phyloP scores from a whole-genome alignment of 2,888 invertebrate species.

The Epirrhoe alternata region DNA sequence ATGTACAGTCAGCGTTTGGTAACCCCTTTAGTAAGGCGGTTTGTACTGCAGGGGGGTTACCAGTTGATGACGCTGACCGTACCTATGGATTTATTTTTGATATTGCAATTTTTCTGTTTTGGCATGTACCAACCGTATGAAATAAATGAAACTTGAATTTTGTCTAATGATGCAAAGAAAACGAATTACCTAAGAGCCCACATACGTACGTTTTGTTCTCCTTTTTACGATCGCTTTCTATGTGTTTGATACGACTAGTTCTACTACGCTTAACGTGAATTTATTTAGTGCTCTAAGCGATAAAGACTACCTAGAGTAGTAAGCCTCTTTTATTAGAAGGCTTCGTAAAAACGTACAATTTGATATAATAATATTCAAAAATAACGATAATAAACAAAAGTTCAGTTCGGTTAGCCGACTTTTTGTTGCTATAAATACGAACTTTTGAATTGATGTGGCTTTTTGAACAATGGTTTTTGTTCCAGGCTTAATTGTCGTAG shows the following conservation, averaged over 20 bases:
- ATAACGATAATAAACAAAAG: not conserved
- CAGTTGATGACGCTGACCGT: too few species aligned
- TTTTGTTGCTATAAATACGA: not conserved
- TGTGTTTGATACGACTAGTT: not conserved
- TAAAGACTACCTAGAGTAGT: too few species aligned
- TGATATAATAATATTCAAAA: not conserved
- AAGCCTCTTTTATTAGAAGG: too few species aligned
- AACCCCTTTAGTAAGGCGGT: too few species aligned
- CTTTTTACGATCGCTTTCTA: not conserved
- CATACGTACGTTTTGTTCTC: not conserved
- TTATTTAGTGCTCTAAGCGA: not conserved
- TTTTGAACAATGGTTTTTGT: not conserved
- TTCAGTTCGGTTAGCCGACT: not conserved
- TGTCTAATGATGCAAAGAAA: not conserved
- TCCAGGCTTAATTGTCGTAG: too few species aligned
- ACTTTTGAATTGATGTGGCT: not conserved
- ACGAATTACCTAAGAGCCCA: not conserved
- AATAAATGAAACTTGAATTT: too few species aligned
- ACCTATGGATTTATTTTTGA: too few species aligned
- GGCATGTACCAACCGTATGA: too few species aligned
- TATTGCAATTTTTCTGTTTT: too few species aligned
- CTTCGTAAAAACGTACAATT: not conserved
- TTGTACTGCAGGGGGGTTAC: too few species aligned
- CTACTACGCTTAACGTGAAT: not conserved
- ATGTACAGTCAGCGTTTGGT: too few species aligned